These are phyloP conservation scores for Adoxophyes honmai DNA, from an alignment of 1,140 invertebrate genomes.

Conservation along the genomic window DNA sequence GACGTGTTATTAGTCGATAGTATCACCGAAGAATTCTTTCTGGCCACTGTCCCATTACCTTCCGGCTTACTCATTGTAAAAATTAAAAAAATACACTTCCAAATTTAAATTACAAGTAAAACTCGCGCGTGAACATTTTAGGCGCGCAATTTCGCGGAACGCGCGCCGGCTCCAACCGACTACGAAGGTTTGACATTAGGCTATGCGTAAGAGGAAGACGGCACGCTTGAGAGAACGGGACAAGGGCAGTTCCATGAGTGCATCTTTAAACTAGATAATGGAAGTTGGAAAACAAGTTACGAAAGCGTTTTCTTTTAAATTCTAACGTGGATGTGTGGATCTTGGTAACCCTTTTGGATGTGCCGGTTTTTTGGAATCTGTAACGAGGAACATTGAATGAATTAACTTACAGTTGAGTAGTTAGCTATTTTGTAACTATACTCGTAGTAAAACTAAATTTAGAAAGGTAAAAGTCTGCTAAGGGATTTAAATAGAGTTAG, in stretches of 20 bases:
- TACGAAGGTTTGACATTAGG: conserved; percentile 20
- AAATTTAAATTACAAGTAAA: conserved; percentile 6
- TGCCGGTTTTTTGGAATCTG: too few species aligned
- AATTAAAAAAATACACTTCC: conserved; percentile 6
- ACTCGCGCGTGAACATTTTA: conserved; percentile 3
- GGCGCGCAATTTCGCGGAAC: not conserved
- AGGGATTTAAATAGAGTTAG: too few species aligned
- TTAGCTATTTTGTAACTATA: too few species aligned
- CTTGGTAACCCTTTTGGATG: too few species aligned
- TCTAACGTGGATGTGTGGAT: not conserved
- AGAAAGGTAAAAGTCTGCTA: too few species aligned
- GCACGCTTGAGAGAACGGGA: conserved; percentile 20
- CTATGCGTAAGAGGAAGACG: conserved; percentile 18
- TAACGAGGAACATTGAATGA: too few species aligned
- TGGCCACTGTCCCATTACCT: not conserved
- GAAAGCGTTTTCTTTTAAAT: conserved; percentile 9
- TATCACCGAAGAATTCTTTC: conserved; percentile 19
- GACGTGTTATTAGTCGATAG: conserved; percentile 24
- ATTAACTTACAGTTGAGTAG: too few species aligned
- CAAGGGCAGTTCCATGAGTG: not conserved
- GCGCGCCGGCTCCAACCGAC: not conserved
- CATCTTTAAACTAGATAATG: not conserved
- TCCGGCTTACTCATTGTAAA: conserved; percentile 14
- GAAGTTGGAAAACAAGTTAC: conserved; percentile 9
- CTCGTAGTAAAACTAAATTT: too few species aligned